Evolutionary conservation across 2,888 invertebrate genomes (phyloP), one percentile per base, ranked within the genome.

Genomic region (Antheraea assamensis): DNA sequence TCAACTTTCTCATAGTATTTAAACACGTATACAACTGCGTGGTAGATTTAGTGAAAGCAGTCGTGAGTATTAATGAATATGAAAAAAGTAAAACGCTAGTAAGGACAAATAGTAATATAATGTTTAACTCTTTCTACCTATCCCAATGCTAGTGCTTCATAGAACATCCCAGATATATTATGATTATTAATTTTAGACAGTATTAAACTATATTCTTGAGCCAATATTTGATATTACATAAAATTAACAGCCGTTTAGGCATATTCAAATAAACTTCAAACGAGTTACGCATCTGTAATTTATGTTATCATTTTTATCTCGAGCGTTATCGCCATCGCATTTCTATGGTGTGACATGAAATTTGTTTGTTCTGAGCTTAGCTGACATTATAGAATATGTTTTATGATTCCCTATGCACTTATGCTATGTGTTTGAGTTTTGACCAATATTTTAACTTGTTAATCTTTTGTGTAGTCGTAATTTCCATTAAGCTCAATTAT

Each of bases 301-400:
- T 73, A 72, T 71, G 72, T 73, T 71, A 24, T 27, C 52, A 35
- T 21, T 35, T 31, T 68, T 35, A 35, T 68, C 61, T 61, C 17
- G 2, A 61, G 27, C 35, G 68, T 72, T 74, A 71, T 71, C 72
- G 55, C 73, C 70, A 42, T 71, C 55, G 49, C 68, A 49, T 74
- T 71, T 71, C 52, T 72, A 71, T 66, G 35, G 58, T 30, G 66
- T 70, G 68, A 74, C 71, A 52, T 30, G n/a, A 70, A 73, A 72
- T 55, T n/a, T 73, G 75, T 76, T 75, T 76, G 72, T 71, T 35
- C 49, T 75, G 47, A 61, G 72, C 68, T 76, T 76, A 75, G n/a
- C 35, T 70, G n/a, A 70, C 58, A 70, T 58, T 55, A 42, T 66
- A 66, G 64, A 17, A 31, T 13, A 72, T 66, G 35, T 31, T 68